Base-by-base conservation (phyloP, 2,888 invertebrate species). In the Notodonta ziczac region DNA sequence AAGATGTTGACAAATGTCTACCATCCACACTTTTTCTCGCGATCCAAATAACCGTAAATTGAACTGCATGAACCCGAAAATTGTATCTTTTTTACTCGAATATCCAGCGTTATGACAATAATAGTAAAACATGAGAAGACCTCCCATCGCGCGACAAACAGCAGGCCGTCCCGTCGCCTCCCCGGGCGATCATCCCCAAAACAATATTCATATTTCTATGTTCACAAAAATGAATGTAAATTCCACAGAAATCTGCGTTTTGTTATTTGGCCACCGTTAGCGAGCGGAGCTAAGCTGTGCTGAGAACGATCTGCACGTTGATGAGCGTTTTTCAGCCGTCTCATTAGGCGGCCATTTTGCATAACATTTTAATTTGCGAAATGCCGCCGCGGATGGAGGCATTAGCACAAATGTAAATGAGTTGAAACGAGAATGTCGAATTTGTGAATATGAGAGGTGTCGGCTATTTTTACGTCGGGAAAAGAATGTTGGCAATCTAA, bases 321-420 rank as follows among this genome's bases (percentile, higher is more conserved):
- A 52, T 52, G 52, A 52, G 52, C 52, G 52, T 52, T 52, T 52
- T 52, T 52, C 32, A 35, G 12, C 32, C 13, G 52, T 52, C 52
- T 52, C 52, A 52, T 52, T 52, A 52, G 16, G 52, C 10, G 32
- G 32, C 52, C 52, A 32, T 32, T 52, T 52, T 52, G 52, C 52
- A 52, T 52, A 32, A 52, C 52, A 52, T 52, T 52, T 52, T 52
- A 52, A 52, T 52, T 52, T 52, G 52, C 13, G 52, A 52, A 52
- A 32, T 52, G 35, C 16, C 13, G 10, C 52, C 52, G 35, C 5
- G 32, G 52, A 52, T 52, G 10, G 52, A 52, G 10, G 35, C 32
- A 52, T 52, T 52, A 32, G 16, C 52, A 32, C 10, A 16, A 50
- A 52, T 52, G 52, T 32, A 52, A 52, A 52, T 52, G 52, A 52